Evolutionary conservation across 2,888 invertebrate genomes (phyloP).

Genomic region (Enchytraeus crypticus): DNA sequence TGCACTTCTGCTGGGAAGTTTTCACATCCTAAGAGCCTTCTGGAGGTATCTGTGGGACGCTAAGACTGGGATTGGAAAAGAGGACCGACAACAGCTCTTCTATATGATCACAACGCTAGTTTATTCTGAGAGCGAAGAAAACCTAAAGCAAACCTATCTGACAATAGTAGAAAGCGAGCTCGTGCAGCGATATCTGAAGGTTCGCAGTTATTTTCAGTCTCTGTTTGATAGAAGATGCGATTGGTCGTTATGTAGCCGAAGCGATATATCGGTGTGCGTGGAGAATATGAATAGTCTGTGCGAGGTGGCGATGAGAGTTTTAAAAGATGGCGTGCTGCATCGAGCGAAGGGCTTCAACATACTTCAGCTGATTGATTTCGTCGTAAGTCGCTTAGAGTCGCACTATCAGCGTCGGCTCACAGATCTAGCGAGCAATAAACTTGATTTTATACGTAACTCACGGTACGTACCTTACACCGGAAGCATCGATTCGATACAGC

Average conservation of each 20-base stretch:
- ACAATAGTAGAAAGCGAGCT: background rate
- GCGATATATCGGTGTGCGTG: background rate
- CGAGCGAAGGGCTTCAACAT: constrained; percentile 1
- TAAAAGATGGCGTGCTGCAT: constrained; percentile 4
- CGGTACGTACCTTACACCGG: background rate
- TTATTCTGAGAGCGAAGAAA: background rate
- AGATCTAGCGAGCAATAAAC: background rate
- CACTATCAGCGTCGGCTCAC: background rate
- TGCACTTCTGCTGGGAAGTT: background rate
- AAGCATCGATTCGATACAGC: background rate
- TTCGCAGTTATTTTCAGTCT: background rate
- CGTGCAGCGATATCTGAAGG: no score
- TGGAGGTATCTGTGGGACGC: constrained; percentile 2
- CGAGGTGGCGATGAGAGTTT: constrained; percentile 8
- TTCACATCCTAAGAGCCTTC: constrained; percentile 1
- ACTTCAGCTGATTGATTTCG: background rate
- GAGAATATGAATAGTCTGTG: constrained; percentile 10
- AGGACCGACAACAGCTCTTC: background rate
- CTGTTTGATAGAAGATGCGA: background rate
- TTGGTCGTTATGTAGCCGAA: background rate
- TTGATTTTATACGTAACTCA: background rate
- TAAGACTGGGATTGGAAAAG: background rate
- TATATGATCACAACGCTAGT: background rate
- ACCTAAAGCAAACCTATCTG: background rate
- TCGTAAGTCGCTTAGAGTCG: background rate